These are phyloP conservation scores for Pyrgilauda ruficollis DNA, from an alignment of 2,113 vertebrate species.

Conservation along the genomic window DNA sequence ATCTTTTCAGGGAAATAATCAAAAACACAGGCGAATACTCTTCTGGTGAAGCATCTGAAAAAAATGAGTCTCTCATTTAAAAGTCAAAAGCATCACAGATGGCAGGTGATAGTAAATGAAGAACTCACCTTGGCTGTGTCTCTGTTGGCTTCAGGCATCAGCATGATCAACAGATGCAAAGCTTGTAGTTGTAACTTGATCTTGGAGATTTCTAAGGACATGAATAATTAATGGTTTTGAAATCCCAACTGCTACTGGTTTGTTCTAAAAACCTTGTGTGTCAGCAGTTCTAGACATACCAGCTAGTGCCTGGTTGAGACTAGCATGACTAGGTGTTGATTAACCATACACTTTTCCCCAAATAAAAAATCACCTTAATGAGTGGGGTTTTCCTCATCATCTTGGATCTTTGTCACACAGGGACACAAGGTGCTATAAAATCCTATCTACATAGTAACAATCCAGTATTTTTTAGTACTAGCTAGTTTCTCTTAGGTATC, in stretches of 20 bases:
- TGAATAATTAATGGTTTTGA: constrained; percentile 6
- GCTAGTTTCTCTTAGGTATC: neutral
- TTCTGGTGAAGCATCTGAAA: neutral
- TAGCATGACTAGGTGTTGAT: neutral
- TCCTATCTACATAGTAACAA: neutral
- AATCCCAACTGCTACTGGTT: neutral
- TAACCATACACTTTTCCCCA: neutral
- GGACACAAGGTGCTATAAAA: neutral
- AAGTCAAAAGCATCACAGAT: neutral
- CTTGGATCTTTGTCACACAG: neutral
- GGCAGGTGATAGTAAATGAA: neutral
- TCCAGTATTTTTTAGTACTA: neutral
- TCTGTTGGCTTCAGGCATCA: constrained; percentile 90
- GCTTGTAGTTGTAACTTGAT: constrained; percentile 89
- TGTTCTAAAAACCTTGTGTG: neutral
- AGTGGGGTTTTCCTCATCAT: neutral
- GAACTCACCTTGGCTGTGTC: constrained; percentile 85
- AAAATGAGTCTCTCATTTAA: neutral
- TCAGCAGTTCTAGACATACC: neutral
- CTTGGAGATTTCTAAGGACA: constrained; percentile 82
- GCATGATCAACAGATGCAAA: constrained; percentile 89
- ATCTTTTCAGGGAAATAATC: neutral
- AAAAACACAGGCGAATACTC: neutral
- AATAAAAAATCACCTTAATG: neutral
- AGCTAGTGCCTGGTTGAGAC: neutral